A percentile compares a stretch with the other conserved stretches of the same genome.
Conservation (phyloP, 1,140 invertebrate species). For the Patella vulgata region DNA sequence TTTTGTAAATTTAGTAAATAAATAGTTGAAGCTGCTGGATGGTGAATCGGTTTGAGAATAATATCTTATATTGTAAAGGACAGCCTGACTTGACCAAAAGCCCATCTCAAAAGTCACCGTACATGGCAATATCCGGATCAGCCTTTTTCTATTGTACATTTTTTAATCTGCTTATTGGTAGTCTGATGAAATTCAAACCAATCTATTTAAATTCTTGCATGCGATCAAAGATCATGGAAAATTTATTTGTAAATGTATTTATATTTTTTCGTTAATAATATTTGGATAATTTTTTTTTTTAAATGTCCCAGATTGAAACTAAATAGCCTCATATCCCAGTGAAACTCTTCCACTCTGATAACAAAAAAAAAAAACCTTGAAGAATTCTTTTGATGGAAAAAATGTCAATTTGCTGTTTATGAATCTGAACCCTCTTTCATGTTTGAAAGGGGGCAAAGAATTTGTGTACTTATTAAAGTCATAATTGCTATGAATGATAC, state of each 20-base stretch:
- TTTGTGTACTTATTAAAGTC: no score
- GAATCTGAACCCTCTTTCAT: no score
- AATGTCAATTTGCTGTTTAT: conserved; percentile 1
- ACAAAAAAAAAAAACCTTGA: neutral
- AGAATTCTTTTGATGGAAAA: neutral
- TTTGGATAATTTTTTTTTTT: conserved; percentile 4
- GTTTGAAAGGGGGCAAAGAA: no score
- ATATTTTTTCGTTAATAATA: conserved; percentile 29
- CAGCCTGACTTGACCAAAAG: neutral
- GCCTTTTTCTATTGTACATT: conserved; percentile 16
- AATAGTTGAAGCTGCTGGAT: neutral
- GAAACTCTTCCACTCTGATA: neutral
- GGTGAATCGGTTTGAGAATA: conserved; percentile 10
- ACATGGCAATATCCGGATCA: neutral
- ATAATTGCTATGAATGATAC: conserved; percentile 13
- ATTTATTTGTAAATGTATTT: conserved; percentile 13
- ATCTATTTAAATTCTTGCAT: conserved; percentile 24
- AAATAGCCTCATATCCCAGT: neutral
- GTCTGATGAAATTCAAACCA: conserved; percentile 15
- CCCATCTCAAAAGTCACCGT: neutral
- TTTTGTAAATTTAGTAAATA: conserved; percentile 6
- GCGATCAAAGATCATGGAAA: conserved; percentile 29
- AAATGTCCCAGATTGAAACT: conserved; percentile 2
- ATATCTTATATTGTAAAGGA: conserved; percentile 3
- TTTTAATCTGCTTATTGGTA: conserved; percentile 14